Percentiles rank a stretch among this genome's conserved stretches.
Evolutionary conservation across 35 echinoderm and acorn worm species (phyloP).

Genomic region (Ophiothrix spiculata): DNA sequence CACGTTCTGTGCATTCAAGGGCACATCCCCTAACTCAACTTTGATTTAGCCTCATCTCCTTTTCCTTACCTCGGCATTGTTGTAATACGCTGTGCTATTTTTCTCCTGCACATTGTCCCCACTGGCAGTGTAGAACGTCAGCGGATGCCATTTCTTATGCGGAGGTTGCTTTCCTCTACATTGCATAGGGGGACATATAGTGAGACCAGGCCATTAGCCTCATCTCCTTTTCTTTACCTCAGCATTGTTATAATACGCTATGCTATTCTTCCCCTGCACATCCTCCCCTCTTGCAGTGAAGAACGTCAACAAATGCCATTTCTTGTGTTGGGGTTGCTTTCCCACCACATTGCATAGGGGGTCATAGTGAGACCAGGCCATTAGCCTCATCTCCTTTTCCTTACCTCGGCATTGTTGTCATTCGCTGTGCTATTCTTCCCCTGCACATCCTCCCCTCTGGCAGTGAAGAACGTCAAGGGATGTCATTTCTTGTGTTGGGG

Average conservation of each 20-base stretch:
- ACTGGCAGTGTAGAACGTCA: slow-evolving; percentile 93
- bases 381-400: too few relatives aligned
- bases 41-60: too few relatives aligned
- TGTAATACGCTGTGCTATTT: slow-evolving; percentile 95
- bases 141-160: slow-evolving; percentile 70
- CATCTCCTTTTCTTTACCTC: too few relatives aligned
- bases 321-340: too few relatives aligned
- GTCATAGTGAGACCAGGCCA: too few relatives aligned
- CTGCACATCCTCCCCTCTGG: slow-evolving; percentile 94
- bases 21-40: too few relatives aligned
- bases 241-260: too few relatives aligned
- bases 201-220: too few relatives aligned
- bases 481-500: slow-evolving; percentile 65
- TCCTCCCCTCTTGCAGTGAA: slow-evolving; percentile 96
- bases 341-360: too few relatives aligned
- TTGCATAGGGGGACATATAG: too few relatives aligned
- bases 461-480: slow-evolving; percentile 92
- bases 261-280: slow-evolving; percentile 95
- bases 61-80: slow-evolving; percentile 89
- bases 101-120: slow-evolving; percentile 98
- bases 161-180: slow-evolving; percentile 73
- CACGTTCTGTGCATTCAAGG: too few relatives aligned
- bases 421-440: slow-evolving; percentile 96
- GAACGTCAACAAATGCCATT: slow-evolving; percentile 86
- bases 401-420: slow-evolving; percentile 97